These are phyloP conservation scores for Rafetus swinhoei DNA, from an alignment of 2,113 vertebrate species.

Conservation along the genomic window DNA sequence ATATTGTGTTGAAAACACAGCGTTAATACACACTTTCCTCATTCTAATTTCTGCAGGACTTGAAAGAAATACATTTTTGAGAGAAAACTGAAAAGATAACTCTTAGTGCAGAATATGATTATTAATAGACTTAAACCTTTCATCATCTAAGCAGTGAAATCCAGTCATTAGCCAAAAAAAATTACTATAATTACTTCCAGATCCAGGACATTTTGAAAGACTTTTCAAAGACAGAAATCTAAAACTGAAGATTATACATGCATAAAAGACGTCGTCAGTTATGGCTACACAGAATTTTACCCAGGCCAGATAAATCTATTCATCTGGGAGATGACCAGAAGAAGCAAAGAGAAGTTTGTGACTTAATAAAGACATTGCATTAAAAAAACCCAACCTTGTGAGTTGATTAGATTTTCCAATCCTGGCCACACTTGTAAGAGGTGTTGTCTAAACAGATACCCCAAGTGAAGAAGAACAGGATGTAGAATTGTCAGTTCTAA, in stretches of 20 bases:
- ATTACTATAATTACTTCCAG: neutral
- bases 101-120: neutral
- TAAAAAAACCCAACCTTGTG: neutral
- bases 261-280: neutral
- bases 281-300: neutral
- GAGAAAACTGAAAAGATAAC: neutral
- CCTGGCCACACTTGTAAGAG: neutral
- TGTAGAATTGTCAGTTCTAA: neutral
- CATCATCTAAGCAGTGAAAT: neutral
- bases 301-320: neutral
- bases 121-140: neutral
- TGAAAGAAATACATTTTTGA: neutral
- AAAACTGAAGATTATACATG: neutral
- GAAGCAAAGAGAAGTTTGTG: neutral
- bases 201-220: neutral
- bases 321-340: neutral
- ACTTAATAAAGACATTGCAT: neutral
- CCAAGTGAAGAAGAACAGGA: neutral
- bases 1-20: neutral
- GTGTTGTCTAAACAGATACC: neutral
- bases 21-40: neutral
- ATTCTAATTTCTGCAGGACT: neutral
- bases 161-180: neutral
- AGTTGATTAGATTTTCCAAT: neutral
- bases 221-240: neutral